A percentile compares a stretch with the other conserved stretches of the same genome.
phyloP scores from a whole-genome alignment of 2,113 vertebrate species.

The Xiphophorus hellerii region DNA sequence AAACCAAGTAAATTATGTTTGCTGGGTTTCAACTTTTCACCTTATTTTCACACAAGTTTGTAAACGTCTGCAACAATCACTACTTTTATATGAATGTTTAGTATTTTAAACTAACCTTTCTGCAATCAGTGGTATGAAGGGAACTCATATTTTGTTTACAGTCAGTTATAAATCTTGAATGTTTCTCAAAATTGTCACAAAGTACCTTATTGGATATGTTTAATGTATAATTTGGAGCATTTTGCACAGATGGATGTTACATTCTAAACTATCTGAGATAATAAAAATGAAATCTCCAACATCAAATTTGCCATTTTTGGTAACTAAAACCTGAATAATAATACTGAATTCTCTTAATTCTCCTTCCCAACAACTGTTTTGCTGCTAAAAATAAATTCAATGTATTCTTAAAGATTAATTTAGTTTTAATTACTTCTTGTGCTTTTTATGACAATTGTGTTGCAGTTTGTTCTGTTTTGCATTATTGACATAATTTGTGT shows the following conservation, averaged over 20 bases:
- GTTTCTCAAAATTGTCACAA: not conserved
- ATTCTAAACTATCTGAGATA: not conserved
- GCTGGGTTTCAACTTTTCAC: not conserved
- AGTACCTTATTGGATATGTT: not conserved
- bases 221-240: not conserved
- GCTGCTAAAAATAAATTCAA: not conserved
- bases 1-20: not conserved
- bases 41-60: not conserved
- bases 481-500: too few relatives aligned
- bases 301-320: constrained; percentile 1
- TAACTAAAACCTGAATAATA: not conserved
- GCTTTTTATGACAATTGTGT: too few relatives aligned
- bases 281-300: too few relatives aligned
- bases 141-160: too few relatives aligned
- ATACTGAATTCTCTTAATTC: not conserved
- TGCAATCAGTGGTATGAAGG: too few relatives aligned
- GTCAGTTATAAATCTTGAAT: not conserved
- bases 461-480: too few relatives aligned
- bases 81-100: too few relatives aligned
- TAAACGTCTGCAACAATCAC: too few relatives aligned
- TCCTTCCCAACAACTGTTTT: not conserved
- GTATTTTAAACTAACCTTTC: too few relatives aligned
- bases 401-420: not conserved
- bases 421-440: too few relatives aligned
- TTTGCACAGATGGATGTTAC: too few relatives aligned